Conservation (phyloP, 2,113 vertebrate genomes). For the Mormyrus lacerda region DNA sequence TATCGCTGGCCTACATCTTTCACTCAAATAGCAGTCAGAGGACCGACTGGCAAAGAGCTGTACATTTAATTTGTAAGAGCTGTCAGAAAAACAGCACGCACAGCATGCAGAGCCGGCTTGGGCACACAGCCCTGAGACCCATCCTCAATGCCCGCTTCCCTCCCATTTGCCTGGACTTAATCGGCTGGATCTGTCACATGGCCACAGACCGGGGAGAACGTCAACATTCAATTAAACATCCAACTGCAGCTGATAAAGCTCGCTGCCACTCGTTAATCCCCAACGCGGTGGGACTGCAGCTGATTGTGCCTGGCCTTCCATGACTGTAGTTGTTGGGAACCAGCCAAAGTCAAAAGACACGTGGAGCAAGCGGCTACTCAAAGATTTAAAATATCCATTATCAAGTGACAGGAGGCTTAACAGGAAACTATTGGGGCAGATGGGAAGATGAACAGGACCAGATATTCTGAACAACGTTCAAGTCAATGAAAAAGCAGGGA, state of each 20-base stretch:
- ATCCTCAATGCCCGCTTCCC: neutral
- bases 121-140: neutral
- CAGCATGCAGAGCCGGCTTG: neutral
- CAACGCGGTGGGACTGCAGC: neutral
- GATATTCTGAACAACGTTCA: neutral
- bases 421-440: neutral
- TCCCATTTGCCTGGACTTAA: neutral
- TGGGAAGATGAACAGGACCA: neutral
- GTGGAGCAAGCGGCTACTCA: neutral
- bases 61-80: neutral
- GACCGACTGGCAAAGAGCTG: neutral
- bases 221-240: neutral
- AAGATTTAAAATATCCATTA: neutral
- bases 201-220: neutral
- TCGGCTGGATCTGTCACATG: neutral
- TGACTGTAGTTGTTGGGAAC: neutral
- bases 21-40: neutral
- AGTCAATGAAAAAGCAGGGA: neutral
- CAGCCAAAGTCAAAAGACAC: neutral
- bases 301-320: neutral
- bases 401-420: neutral
- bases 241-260: neutral
- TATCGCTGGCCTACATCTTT: neutral
- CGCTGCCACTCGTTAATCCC: neutral
- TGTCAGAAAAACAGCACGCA: neutral